Base-by-base conservation (phyloP, 2,113 vertebrate species). In the Cyprinus carpio region DNA sequence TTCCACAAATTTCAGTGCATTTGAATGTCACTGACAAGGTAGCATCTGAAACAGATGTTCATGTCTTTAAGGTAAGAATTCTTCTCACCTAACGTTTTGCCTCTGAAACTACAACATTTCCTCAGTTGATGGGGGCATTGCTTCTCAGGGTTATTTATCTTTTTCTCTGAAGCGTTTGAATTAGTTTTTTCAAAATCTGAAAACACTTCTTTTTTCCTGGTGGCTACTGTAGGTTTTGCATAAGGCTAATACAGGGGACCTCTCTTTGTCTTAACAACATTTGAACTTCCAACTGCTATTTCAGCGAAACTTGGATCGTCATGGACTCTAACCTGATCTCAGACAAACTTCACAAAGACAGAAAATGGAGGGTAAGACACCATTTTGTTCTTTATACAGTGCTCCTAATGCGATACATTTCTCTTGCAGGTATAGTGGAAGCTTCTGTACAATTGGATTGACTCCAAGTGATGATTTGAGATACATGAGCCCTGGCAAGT, bases 1-100 rank as follows among this genome's bases (percentile, higher is more conserved):
- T 29, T 4, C 9, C 79, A 71, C 87, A 85, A 27, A 87, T 54
- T 10, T 82, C 83, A 12, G 77, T 69, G 34, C 87, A 76, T 71
- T 71, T 71, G 8, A 82, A 78, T 43, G 13, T 79, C 6, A 87
- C 82, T 2, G 46, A 15, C 8, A 37, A 4, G 20, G 25, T 64
- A 84, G n/a, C 75, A 81, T 62, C 25, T 75, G 12, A 64, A 81
- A 51, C 27, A 75, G 20, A 86, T 65, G 40, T 34, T 83, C 8
- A 78, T 25, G 8, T 60, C 49, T 40, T 83, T 60, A 8, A 83
- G 54, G 18, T 58, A 75, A 27, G 46, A 18, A 12, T 75, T 83
- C 69, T 69, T 37, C 58, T 83, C 82, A 58, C 60, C 15, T 27
- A 75, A 34, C 0, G 34, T 16, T 56, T 82, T 82, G 10, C 18